Conservation (phyloP, 2,888 invertebrate species). For the Phymatocera aterrima region DNA sequence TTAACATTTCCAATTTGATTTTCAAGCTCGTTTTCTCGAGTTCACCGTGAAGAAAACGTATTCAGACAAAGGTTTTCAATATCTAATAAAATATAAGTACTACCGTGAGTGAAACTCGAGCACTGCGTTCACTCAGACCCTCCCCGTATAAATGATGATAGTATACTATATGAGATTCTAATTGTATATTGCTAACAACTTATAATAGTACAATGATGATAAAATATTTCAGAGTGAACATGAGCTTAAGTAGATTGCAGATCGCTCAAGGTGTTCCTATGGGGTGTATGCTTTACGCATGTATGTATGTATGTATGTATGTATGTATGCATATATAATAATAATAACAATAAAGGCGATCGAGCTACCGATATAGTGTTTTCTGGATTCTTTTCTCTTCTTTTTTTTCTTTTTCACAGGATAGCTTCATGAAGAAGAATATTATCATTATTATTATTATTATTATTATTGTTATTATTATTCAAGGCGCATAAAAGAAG, state of each 20-base stretch:
- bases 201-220: constrained; percentile 41
- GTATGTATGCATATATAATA: constrained; percentile 60
- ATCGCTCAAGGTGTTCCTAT: constrained; percentile 63
- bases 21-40: no score
- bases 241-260: constrained; percentile 71
- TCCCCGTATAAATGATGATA: no score
- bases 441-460: no score
- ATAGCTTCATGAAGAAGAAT: no score
- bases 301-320: constrained; percentile 60
- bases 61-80: no score
- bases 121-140: no score
- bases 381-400: constrained; percentile 44
- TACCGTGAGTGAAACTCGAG: no score
- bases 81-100: no score
- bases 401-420: constrained; percentile 21
- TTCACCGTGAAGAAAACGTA: no score
- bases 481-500: no score
- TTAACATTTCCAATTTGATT: no score
- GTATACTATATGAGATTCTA: constrained; percentile 43
- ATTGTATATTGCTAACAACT: constrained; percentile 35
- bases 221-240: constrained; percentile 46
- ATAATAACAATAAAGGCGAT: constrained; percentile 60
- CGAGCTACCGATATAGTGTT: constrained; percentile 55
- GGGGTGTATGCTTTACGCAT: constrained; percentile 60
- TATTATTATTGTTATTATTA: no score